Conservation (phyloP, 2,888 invertebrate species). For the Rhamphomyia laevipes region DNA sequence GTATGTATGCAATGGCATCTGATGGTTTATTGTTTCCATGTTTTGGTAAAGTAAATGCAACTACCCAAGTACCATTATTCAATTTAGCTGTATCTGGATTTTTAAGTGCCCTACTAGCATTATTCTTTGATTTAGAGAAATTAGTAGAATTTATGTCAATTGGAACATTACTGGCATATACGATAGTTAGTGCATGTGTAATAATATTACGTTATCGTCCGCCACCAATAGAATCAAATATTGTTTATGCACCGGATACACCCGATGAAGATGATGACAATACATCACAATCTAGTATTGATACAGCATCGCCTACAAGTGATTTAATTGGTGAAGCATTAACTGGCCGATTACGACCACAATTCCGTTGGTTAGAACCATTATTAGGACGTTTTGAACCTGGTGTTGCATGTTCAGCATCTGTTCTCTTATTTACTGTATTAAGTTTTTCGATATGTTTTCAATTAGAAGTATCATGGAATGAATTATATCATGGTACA, state of each 20-base stretch:
- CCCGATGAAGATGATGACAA: conserved; percentile 46
- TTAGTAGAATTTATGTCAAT: conserved; percentile 93
- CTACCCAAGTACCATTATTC: conserved; percentile 67
- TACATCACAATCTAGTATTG: conserved; percentile 50
- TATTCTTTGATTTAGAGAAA: conserved; percentile 78
- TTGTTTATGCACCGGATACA: conserved; percentile 40
- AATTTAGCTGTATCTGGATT: conserved; percentile 69
- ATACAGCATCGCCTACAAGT: conserved; percentile 45
- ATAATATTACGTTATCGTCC: conserved; percentile 75
- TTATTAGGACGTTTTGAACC: conserved; percentile 62
- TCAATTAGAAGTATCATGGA: conserved; percentile 50
- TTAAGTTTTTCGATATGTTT: conserved; percentile 59
- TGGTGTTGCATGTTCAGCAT: conserved; percentile 58
- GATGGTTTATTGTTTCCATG: conserved; percentile 78
- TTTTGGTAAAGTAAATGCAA: conserved; percentile 61
- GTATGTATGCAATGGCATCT: conserved; percentile 82
- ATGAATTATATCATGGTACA: conserved; percentile 41
- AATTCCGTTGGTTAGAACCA: conserved; percentile 63
- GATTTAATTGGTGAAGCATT: conserved; percentile 46
- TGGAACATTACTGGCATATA: conserved; percentile 76
- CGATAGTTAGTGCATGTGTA: conserved; percentile 82
- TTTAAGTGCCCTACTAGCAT: conserved; percentile 63
- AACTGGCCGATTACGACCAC: conserved; percentile 64
- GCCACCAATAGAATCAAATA: conserved; percentile 40
- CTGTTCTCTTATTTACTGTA: conserved; percentile 57